Evolutionary conservation across 2,888 invertebrate species (phyloP), one percentile per base, ranked within the genome.

Genomic region (Tolmerus cingulatus): DNA sequence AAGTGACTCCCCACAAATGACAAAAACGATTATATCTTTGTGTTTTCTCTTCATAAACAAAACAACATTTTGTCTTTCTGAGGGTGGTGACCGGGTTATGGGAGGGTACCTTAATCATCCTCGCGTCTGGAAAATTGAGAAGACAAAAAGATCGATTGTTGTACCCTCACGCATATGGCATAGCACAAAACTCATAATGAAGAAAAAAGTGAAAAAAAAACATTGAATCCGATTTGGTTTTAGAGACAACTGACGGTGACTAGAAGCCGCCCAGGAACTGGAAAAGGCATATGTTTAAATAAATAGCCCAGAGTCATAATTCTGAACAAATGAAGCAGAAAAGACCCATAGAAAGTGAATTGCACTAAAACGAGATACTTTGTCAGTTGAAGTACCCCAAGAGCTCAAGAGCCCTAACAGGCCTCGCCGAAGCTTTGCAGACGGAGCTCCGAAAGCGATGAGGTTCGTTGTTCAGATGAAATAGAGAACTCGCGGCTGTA

Each of bases 241-340:
- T 66, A 66, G 66, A 66, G 23, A 66, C 66, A 66, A 27, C 23
- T 66, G 66, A 23, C 14, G 19, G 66, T 27, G 27, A 66, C 66
- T 27, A 66, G 19, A 23, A 12, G 66, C 12, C 27, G 66, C 23
- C 66, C 23, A 66, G 23, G 66, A 27, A 27, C 23, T 19, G 66
- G 27, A 27, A 19, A 9, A 27, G 66, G 66, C 66, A 66, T 66
- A 66, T 66, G 66, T 66, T 66, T 66, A 66, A 66, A 66, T 27
- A 66, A 77, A 37, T 37, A 40, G 77, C 40, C n/a, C 37, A 77
- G 40, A 77, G 77, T 77, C 77, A 77, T 77, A 77, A 77, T 77
- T 77, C 77, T 77, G 40, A 77, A 77, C 77, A 77, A 77, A 77
- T 77, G 77, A 77, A 77, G 40, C 77, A 77, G 40, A 77, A 40